These are phyloP conservation scores for Calephelis perditalis DNA, from an alignment of 2,888 invertebrate genomes.

Conservation along the genomic window DNA sequence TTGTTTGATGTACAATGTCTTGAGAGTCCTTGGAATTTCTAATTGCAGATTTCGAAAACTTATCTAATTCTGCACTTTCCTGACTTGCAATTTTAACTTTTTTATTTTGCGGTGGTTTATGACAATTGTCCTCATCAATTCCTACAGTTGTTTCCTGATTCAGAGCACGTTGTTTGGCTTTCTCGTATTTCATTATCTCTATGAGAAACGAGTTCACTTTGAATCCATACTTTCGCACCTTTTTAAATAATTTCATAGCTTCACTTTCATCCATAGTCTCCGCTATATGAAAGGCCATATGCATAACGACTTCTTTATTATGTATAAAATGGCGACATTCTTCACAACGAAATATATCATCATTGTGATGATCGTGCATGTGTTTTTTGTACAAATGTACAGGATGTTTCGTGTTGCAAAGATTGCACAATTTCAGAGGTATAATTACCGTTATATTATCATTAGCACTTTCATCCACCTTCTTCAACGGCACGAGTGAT, in stretches of 20 bases:
- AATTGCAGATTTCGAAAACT: constrained; percentile 50
- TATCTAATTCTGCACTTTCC: constrained; percentile 43
- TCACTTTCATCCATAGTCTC: constrained; percentile 26
- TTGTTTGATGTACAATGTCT: constrained; percentile 29
- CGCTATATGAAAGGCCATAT: constrained; percentile 56
- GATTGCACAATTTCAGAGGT: constrained; percentile 32
- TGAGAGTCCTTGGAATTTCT: constrained; percentile 52
- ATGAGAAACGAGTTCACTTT: background rate
- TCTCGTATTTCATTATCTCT: background rate
- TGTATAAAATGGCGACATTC: constrained; percentile 55
- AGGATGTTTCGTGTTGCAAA: constrained; percentile 33
- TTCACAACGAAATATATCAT: constrained; percentile 57
- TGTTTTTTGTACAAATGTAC: constrained; percentile 38
- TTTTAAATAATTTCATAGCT: background rate
- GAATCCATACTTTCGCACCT: background rate
- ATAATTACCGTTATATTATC: background rate
- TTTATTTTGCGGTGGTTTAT: background rate
- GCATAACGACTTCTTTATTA: constrained; percentile 46
- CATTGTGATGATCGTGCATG: constrained; percentile 43
- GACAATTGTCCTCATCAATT: background rate
- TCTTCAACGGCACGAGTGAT: constrained; percentile 1
- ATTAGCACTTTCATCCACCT: background rate
- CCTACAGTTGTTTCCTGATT: background rate
- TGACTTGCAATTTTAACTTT: constrained; percentile 41
- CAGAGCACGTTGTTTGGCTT: background rate